phyloP scores from a whole-genome alignment of 2,113 vertebrate species.

The Petrocephalus microphthalmus region DNA sequence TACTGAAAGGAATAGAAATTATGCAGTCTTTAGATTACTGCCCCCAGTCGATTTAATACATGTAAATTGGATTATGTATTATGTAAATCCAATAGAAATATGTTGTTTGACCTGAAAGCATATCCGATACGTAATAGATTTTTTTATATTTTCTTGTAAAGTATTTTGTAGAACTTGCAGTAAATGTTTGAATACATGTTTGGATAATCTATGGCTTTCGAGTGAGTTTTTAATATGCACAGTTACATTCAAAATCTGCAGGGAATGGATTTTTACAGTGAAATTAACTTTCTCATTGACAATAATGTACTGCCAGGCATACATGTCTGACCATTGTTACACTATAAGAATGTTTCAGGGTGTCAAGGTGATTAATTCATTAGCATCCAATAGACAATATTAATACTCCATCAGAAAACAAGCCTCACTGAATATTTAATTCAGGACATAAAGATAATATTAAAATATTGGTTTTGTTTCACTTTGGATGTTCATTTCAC shows the following conservation, averaged over 20 bases:
- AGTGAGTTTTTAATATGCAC: not conserved
- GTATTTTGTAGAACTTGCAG: constrained; percentile 14
- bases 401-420: not conserved
- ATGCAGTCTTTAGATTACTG: not conserved
- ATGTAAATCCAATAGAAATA: constrained; percentile 17
- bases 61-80: constrained; percentile 5
- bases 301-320: not conserved
- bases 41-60: not conserved
- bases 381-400: not conserved
- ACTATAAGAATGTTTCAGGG: not conserved
- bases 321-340: not conserved
- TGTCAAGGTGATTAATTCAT: not conserved
- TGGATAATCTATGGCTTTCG: not conserved
- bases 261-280: not conserved
- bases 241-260: not conserved
- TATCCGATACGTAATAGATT: not conserved
- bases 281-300: not conserved
- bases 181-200: constrained; percentile 11
- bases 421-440: not conserved
- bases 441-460: not conserved
- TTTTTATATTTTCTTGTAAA: constrained; percentile 17
- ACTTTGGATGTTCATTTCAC: not conserved
- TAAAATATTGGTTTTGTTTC: not conserved
- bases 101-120: not conserved
- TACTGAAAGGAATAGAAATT: not conserved